These are phyloP conservation scores for Adelosebastes latens DNA, from an alignment of 2,797 vertebrate species.

Conservation along the genomic window DNA sequence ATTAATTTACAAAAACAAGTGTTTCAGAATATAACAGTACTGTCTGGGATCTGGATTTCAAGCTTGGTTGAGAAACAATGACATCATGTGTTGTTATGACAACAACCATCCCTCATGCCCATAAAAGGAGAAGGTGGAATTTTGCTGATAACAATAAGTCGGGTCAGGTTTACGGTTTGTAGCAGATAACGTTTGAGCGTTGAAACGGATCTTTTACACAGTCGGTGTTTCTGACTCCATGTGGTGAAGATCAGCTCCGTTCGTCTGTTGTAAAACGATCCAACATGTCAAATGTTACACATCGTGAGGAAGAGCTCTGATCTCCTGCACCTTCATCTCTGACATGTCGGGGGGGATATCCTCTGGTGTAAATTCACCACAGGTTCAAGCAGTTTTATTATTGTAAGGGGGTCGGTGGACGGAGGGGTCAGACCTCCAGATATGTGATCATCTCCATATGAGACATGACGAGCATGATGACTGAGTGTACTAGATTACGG, in stretches of 20 bases:
- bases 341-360: conserved; percentile 47
- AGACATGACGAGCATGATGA: conserved; percentile 14
- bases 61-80: neutral
- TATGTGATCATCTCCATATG: conserved; percentile 59
- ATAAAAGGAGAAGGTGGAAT: neutral
- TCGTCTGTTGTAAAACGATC: conserved; percentile 42
- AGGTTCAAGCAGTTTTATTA: conserved; percentile 38
- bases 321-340: conserved; percentile 55
- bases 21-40: neutral
- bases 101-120: neutral
- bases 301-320: conserved; percentile 39
- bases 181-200: neutral
- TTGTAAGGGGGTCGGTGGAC: neutral
- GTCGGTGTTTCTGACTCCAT: conserved; percentile 13
- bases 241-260: conserved; percentile 35
- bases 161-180: neutral
- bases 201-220: neutral
- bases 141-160: neutral
- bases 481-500: conserved; percentile 23
- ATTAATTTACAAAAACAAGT: neutral
- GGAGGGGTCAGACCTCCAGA: conserved; percentile 30
- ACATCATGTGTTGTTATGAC: neutral
- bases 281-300: conserved; percentile 39
- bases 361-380: conserved; percentile 48
- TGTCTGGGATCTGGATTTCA: neutral